Evolutionary conservation across 1,140 invertebrate genomes (phyloP).

Genomic region (Drosophila virilis): DNA sequence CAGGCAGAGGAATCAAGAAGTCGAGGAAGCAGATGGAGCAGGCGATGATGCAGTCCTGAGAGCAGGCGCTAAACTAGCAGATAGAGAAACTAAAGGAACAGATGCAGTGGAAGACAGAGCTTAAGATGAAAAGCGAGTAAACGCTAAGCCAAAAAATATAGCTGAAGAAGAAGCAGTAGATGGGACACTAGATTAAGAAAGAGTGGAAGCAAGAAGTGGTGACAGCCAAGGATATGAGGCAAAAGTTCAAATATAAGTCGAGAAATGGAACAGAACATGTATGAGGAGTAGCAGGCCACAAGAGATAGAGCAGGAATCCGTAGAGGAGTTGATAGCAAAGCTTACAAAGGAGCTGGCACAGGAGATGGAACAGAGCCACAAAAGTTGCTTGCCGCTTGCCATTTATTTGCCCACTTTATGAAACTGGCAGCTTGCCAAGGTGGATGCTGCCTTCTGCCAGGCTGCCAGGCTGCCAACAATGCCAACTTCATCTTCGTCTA

Average conservation of each 20-base stretch:
- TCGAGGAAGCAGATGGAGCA: too few relatives aligned
- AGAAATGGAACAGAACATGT: not conserved
- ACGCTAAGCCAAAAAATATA: too few relatives aligned
- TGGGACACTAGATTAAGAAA: not conserved
- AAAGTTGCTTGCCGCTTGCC: conserved; percentile 53
- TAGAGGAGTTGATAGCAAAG: not conserved
- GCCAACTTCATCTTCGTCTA: conserved; percentile 74
- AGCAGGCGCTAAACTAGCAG: not conserved
- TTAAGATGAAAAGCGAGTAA: not conserved
- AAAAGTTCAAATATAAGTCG: not conserved
- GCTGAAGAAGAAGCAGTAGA: too few relatives aligned
- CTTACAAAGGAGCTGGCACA: not conserved
- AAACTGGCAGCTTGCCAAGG: conserved; percentile 34
- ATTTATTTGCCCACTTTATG: conserved; percentile 77
- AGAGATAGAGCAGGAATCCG: not conserved
- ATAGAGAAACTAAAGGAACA: not conserved
- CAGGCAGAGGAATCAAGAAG: too few relatives aligned
- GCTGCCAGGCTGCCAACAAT: conserved; percentile 41
- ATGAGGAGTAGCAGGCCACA: not conserved
- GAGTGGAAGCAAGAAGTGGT: not conserved
- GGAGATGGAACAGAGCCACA: conserved; percentile 35
- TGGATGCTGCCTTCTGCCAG: conserved; percentile 7
- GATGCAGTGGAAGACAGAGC: not conserved
- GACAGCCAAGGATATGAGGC: not conserved
- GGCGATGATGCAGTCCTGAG: too few relatives aligned